phyloP scores from a whole-genome alignment of 2,888 invertebrate species.

The Pediacus dermestoides region DNA sequence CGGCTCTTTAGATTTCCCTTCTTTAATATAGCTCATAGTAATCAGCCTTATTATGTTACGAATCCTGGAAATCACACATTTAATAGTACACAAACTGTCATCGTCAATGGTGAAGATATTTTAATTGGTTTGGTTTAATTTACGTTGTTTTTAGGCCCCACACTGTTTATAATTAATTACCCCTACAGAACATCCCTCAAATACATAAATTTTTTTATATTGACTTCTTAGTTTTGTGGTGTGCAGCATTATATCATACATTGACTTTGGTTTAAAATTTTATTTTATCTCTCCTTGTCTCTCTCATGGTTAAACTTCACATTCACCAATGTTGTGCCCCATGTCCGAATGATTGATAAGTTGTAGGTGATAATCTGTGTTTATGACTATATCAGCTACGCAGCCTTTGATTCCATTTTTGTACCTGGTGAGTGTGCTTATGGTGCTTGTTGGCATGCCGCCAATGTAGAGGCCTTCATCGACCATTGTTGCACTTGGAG shows the following conservation, averaged over 20 bases:
- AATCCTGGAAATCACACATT: slow-evolving; percentile 38
- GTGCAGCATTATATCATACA: slow-evolving; percentile 1
- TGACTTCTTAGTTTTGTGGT: slow-evolving; percentile 25
- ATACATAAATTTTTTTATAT: slow-evolving; percentile 17
- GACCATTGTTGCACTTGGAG: slow-evolving; percentile 19
- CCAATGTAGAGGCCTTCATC: slow-evolving; percentile 88
- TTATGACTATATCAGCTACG: slow-evolving; percentile 60
- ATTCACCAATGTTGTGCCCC: slow-evolving; percentile 50
- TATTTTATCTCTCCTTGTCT: too few species aligned
- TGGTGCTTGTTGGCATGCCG: slow-evolving; percentile 37
- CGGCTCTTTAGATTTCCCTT: slow-evolving; percentile 26
- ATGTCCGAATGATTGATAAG: slow-evolving; percentile 52
- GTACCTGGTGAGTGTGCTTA: slow-evolving; percentile 49
- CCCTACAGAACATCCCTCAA: neutral
- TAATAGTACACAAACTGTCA: slow-evolving; percentile 37
- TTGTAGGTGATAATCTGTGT: slow-evolving; percentile 57
- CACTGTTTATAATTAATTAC: neutral
- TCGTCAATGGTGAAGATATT: too few species aligned
- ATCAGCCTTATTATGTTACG: slow-evolving; percentile 43
- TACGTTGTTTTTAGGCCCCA: slow-evolving; percentile 19
- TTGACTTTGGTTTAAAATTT: slow-evolving; percentile 14
- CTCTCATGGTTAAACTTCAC: slow-evolving; percentile 44
- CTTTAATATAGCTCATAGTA: slow-evolving; percentile 34
- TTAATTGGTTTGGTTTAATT: slow-evolving; percentile 9
- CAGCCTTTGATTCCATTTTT: slow-evolving; percentile 59